Percentiles rank a stretch among this genome's conserved stretches.
Evolutionary conservation across 2,797 vertebrate species (phyloP).

Genomic region (Gobio occitaniae): DNA sequence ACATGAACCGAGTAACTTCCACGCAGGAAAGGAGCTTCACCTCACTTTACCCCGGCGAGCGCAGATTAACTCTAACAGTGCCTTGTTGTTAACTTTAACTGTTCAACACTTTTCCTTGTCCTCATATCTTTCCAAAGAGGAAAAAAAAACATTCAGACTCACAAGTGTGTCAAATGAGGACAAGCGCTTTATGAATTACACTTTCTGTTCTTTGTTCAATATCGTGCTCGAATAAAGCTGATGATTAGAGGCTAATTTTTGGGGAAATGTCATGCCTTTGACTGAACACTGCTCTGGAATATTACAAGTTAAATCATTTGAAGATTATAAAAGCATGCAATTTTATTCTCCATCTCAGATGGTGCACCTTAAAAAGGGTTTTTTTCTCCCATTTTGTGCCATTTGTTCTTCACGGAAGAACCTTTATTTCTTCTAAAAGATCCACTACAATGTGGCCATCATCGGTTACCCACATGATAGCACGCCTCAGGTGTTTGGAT

Average conservation of each 20-base stretch:
- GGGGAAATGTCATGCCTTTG: background rate
- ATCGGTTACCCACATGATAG: conserved; percentile 15
- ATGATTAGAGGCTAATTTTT: background rate
- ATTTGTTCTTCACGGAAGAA: background rate
- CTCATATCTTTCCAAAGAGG: conserved; percentile 56
- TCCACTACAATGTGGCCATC: no score
- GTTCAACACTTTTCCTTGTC: conserved; percentile 45
- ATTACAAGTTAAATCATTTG: no score
- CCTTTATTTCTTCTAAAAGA: background rate
- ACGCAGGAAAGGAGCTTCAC: conserved; percentile 59
- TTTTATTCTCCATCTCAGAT: background rate
- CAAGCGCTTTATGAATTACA: conserved; percentile 48
- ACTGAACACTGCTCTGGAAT: no score
- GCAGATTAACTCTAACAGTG: conserved; percentile 59
- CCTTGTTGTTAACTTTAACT: conserved; percentile 57
- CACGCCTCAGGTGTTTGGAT: conserved; percentile 19
- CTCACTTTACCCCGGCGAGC: conserved; percentile 48
- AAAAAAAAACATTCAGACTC: conserved; percentile 43
- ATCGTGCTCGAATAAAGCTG: background rate
- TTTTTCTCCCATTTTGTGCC: background rate
- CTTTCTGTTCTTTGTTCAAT: background rate
- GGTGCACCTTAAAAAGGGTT: background rate
- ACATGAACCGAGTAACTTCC: conserved; percentile 23
- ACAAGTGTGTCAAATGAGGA: conserved; percentile 69
- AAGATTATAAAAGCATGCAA: no score